These are phyloP conservation scores for Nautilus pompilius DNA, from an alignment of 1,140 invertebrate genomes.

Conservation along the genomic window DNA sequence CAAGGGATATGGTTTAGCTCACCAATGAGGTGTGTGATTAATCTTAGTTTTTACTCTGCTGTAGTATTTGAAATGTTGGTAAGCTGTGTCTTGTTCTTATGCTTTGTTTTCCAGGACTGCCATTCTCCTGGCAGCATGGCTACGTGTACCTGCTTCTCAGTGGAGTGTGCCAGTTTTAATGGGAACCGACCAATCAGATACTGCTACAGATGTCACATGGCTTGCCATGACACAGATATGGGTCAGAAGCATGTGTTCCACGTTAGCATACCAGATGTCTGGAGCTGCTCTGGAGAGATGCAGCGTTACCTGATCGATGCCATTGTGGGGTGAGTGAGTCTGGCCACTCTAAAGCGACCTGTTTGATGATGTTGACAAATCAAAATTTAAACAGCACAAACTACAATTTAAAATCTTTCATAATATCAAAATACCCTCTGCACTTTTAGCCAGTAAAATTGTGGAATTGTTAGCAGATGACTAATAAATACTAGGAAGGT, in stretches of 20 bases:
- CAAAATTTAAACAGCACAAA: too few species aligned
- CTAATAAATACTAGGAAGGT: too few species aligned
- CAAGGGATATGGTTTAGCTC: too few species aligned
- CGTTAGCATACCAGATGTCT: constrained; percentile 76
- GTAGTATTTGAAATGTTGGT: too few species aligned
- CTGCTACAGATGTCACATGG: constrained; percentile 66
- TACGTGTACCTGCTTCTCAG: constrained; percentile 93
- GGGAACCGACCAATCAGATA: constrained; percentile 92
- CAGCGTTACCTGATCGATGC: constrained; percentile 93
- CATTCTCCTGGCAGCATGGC: constrained; percentile 88
- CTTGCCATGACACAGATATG: constrained; percentile 80
- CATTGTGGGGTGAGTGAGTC: constrained; percentile 71
- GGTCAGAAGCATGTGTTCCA: constrained; percentile 84
- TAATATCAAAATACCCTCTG: background rate
- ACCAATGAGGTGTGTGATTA: too few species aligned
- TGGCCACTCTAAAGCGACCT: too few species aligned
- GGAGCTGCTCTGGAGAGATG: constrained; percentile 78
- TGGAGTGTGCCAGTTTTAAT: constrained; percentile 94
- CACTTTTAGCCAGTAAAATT: too few species aligned
- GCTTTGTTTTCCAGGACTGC: constrained; percentile 75
- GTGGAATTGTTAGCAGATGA: too few species aligned
- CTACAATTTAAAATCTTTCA: too few species aligned
- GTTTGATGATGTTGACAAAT: too few species aligned
- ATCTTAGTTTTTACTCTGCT: too few species aligned
- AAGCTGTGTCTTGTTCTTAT: too few species aligned